Percentiles rank a stretch among this genome's conserved stretches.
Conservation (phyloP, 2,113 vertebrate genomes). For the Platysteira castanea region DNA sequence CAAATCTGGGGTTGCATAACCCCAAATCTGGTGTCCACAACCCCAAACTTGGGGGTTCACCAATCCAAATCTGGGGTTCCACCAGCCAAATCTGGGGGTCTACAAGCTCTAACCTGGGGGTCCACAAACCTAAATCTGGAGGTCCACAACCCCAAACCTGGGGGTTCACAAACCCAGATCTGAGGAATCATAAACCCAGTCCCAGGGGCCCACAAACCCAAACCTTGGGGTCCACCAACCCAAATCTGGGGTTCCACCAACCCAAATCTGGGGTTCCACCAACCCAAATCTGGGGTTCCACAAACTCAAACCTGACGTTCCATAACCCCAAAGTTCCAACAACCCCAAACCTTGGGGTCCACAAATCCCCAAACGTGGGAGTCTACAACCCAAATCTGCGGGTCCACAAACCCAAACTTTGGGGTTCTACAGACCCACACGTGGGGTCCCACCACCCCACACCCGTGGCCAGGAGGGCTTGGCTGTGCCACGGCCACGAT, state of each 20-base stretch:
- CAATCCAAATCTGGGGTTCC: too few species aligned
- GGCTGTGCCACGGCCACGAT: fast-evolving
- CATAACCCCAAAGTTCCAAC: not conserved
- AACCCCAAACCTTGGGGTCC: not conserved
- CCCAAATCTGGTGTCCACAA: too few species aligned
- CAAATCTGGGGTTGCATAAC: too few species aligned
- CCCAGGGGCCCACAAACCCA: not conserved
- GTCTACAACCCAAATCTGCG: not conserved
- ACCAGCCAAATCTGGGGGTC: too few species aligned
- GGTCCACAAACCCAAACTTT: not conserved
- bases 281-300: not conserved
- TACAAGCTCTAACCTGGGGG: too few species aligned
- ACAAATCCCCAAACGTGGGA: not conserved
- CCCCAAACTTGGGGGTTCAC: too few species aligned
- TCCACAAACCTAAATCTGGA: not conserved
- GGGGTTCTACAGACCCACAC: too few species aligned
- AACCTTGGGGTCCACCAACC: not conserved
- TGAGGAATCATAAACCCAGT: too few species aligned
- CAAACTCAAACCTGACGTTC: not conserved
- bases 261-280: not conserved
- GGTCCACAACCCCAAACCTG: fast-evolving
- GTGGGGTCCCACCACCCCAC: not conserved
- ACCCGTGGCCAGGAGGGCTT: not conserved
- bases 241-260: not conserved
- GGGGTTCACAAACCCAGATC: not conserved